phyloP scores from a whole-genome alignment of 2,113 vertebrate genomes.

The Brachyistius frenatus region DNA sequence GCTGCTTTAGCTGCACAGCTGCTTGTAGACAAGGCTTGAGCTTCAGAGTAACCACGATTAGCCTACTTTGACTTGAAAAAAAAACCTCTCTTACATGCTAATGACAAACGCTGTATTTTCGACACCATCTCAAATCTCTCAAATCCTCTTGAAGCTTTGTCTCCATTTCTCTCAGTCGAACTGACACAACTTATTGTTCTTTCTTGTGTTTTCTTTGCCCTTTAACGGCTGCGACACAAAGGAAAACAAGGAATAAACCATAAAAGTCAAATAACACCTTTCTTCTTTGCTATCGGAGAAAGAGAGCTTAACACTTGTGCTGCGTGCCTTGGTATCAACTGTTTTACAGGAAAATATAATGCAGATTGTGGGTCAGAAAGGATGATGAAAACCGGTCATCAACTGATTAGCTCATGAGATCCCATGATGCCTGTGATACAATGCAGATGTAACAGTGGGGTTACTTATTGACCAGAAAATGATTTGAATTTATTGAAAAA shows the following conservation, averaged over 20 bases:
- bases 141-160: neutral
- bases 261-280: neutral
- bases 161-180: neutral
- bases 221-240: neutral
- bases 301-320: neutral
- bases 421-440: neutral
- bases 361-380: neutral
- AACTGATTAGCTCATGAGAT: neutral
- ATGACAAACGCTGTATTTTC: slow-evolving; percentile 9
- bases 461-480: neutral
- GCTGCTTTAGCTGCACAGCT: slow-evolving; percentile 3
- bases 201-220: neutral
- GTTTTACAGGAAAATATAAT: neutral
- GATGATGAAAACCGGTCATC: neutral
- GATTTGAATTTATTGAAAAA: slow-evolving; percentile 40
- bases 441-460: neutral
- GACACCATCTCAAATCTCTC: neutral
- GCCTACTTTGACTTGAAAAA: neutral
- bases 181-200: neutral
- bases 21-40: slow-evolving; percentile 1
- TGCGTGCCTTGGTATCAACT: neutral
- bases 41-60: slow-evolving; percentile 14
- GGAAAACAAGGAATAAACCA: neutral
- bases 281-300: neutral
- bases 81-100: neutral